These are phyloP conservation scores for Drosophila kanapiae DNA, from an alignment of 1,140 invertebrate species.

Conservation along the genomic window DNA sequence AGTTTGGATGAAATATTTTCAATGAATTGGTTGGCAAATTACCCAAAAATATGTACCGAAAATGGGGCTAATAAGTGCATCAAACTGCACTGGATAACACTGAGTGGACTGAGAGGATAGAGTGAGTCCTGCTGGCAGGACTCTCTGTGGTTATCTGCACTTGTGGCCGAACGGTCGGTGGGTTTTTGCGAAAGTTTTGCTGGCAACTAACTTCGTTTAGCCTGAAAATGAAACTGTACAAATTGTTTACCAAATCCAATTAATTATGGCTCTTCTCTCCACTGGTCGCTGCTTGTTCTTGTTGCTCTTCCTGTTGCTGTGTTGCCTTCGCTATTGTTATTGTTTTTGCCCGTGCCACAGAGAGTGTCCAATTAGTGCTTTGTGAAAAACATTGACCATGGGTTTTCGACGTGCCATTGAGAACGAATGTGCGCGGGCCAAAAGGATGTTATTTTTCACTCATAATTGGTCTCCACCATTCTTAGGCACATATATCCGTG, in stretches of 20 bases:
- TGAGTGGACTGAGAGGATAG: background rate
- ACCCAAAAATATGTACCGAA: background rate
- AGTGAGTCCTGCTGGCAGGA: background rate
- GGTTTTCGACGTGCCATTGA: conserved; percentile 5
- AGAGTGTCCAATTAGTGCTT: conserved; percentile 45
- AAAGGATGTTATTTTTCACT: conserved; percentile 9
- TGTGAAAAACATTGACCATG: conserved; percentile 23
- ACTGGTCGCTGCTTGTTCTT: background rate
- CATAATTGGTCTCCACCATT: background rate
- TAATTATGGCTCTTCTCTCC: conserved; percentile 39
- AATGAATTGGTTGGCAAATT: background rate
- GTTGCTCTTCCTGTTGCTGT: conserved; percentile 7
- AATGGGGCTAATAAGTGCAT: conserved; percentile 2
- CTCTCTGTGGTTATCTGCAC: conserved; percentile 13
- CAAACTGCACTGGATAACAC: background rate
- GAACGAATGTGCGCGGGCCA: background rate
- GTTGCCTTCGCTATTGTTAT: conserved; percentile 4
- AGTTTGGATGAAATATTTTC: background rate
- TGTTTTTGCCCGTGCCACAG: conserved; percentile 29
- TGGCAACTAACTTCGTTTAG: conserved; percentile 44
- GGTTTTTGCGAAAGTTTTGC: conserved; percentile 30
- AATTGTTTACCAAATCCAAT: conserved; percentile 58
- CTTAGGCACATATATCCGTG: background rate
- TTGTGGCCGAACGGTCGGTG: conserved; percentile 1
- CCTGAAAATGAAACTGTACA: conserved; percentile 46